These are phyloP conservation scores for Crossocerus cetratus DNA, from an alignment of 2,888 invertebrate species.

Conservation along the genomic window DNA sequence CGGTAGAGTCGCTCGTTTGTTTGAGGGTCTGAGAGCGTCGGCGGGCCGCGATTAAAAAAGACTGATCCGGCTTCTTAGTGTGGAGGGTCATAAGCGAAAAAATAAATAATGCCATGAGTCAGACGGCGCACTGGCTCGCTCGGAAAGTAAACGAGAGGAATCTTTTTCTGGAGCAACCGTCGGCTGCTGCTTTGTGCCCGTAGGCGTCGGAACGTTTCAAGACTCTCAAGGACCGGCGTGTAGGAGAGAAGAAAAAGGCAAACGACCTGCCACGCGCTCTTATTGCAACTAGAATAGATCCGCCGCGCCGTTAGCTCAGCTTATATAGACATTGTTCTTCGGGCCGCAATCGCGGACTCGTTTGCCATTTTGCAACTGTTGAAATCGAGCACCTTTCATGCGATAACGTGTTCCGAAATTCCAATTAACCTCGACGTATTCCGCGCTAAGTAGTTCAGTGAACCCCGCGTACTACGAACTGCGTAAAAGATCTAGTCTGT, in stretches of 20 bases:
- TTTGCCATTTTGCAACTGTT: no score
- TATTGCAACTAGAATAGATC: neutral
- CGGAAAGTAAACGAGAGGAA: neutral
- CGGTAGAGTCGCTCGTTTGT: no score
- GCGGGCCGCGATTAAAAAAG: neutral
- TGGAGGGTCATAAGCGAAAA: conserved; percentile 2
- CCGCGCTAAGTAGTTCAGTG: no score
- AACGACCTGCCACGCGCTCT: neutral
- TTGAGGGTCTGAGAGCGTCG: no score
- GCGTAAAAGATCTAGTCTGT: no score
- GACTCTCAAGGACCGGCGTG: conserved; percentile 12
- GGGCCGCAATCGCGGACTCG: no score
- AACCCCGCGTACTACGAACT: no score
- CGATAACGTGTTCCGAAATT: no score
- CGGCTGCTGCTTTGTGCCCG: conserved; percentile 23
- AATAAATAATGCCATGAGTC: conserved; percentile 33
- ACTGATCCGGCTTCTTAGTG: conserved; percentile 15
- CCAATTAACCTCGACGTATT: no score
- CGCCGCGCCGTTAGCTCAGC: neutral
- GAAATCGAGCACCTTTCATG: no score
- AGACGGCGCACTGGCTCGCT: conserved; percentile 9
- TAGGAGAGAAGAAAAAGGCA: conserved; percentile 24
- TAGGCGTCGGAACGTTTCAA: conserved; percentile 6
- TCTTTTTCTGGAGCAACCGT: conserved; percentile 27
- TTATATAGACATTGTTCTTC: neutral